phyloP scores from a whole-genome alignment of 2,797 vertebrate species.

The Geotrypetes seraphini region DNA sequence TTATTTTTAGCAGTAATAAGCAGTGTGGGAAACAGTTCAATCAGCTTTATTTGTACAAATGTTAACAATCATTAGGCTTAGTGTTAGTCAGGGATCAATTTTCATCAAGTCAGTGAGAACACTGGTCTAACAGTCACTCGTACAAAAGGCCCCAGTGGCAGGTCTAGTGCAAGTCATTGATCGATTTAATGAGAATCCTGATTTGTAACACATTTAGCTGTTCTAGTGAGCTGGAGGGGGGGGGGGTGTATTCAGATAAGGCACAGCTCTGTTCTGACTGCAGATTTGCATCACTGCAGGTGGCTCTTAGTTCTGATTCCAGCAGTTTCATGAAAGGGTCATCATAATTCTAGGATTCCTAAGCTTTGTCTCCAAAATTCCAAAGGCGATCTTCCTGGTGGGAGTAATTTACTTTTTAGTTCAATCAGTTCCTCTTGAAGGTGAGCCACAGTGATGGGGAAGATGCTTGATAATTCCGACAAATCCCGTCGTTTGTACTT shows the following conservation, averaged over 20 bases:
- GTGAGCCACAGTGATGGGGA: no score
- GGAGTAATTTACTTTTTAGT: no score
- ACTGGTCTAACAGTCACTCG: constrained; percentile 1
- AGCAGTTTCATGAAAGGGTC: neutral
- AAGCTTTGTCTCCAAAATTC: no score
- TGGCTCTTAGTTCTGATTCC: neutral
- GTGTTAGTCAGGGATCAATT: constrained; percentile 5
- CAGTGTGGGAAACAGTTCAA: constrained; percentile 18
- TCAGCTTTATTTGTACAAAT: constrained; percentile 15
- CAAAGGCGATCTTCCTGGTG: no score
- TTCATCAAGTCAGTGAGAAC: constrained; percentile 4
- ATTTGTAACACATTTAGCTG: neutral
- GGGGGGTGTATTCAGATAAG: neutral
- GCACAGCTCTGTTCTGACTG: neutral
- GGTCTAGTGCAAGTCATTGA: constrained; percentile 3
- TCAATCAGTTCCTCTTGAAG: no score
- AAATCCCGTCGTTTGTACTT: no score
- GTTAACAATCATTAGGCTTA: neutral
- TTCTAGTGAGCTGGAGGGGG: neutral
- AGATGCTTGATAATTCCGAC: no score
- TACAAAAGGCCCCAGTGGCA: neutral
- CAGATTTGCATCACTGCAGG: neutral
- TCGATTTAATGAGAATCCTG: constrained; percentile 7
- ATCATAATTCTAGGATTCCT: no score
- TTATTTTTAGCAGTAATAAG: no score